Evolutionary conservation across 1,140 invertebrate genomes (phyloP), one percentile per base, ranked within the genome.

Genomic region (Melipona quadrifasciata): DNA sequence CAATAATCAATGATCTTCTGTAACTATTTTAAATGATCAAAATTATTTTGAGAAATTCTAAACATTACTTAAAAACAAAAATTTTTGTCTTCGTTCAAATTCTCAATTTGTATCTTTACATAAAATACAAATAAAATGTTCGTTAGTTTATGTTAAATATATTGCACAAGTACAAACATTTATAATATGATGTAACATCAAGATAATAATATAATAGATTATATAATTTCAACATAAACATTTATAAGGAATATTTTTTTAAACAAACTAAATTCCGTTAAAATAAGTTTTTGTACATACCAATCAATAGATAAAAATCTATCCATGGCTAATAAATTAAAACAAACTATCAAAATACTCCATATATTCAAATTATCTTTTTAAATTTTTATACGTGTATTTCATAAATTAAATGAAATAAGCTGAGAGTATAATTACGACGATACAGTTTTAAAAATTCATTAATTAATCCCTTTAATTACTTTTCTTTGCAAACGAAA

Each of bases 221-320:
- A 65, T 5, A n/a, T 82, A 27, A 53, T 24, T 64, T 73, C 27
- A 14, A 31, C 34, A n/a, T 27, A 27, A 27, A 65, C 6, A 64
- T 57, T 51, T 61, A 3, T 53, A 31, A 19, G 8, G 21, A 27
- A 61, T 47, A 71, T 73, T 61, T 61, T 61, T 12, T 61, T 61
- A 3, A 57, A 70, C 6, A n/a, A 39, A 21, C 31, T 34, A 53
- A 10, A 21, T 57, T 61, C 64, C 61, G 27, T 55, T 39, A 73
- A 19, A n/a, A 24, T 4, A 53, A 78, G 72, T 58, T 14, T 47
- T 31, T 27, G 16, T 39, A 84, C 72, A 72, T 86, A 92, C 91
- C 91, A 92, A 77, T 91, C 74, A 39, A 92, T 90, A 16, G 76
- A 82, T 27, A 80, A 80, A 68, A 92, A 92, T 47, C 70, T 81